phyloP scores from a whole-genome alignment of 2,797 vertebrate species.

The Gambusia yucatana region DNA sequence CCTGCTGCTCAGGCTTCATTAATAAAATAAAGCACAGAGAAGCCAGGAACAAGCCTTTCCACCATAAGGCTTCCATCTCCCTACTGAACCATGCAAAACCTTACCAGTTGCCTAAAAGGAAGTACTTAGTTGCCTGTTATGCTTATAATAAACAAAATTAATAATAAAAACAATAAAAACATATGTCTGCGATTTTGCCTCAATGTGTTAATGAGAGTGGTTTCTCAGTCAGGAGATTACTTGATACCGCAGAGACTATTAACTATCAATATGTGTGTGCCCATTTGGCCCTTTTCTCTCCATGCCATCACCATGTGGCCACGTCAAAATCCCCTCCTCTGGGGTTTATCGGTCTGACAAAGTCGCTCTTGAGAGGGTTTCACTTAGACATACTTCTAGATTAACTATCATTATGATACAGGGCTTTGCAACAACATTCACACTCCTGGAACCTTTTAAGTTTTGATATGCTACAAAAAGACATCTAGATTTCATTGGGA shows the following conservation, averaged over 20 bases:
- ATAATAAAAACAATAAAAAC: neutral
- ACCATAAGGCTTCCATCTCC: conserved; percentile 33
- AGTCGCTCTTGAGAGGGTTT: conserved; percentile 24
- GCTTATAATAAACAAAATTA: neutral
- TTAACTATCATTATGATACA: neutral
- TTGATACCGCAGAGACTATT: conserved; percentile 51
- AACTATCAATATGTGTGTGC: conserved; percentile 34
- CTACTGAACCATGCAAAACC: conserved; percentile 24
- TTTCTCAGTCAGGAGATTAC: conserved; percentile 20
- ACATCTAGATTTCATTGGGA: neutral
- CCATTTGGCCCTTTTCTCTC: conserved; percentile 51
- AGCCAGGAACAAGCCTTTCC: conserved; percentile 23
- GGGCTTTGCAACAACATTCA: neutral
- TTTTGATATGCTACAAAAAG: neutral
- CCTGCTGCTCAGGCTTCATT: conserved; percentile 27
- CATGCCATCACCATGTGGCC: conserved; percentile 25
- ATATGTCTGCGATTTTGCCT: conserved; percentile 24
- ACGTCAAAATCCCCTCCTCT: conserved; percentile 34
- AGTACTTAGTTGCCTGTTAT: neutral
- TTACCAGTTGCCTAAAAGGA: conserved; percentile 6
- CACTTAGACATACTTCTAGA: conserved; percentile 5
- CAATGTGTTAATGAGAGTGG: neutral
- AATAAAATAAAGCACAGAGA: conserved; percentile 47
- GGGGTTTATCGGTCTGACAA: conserved; percentile 11
- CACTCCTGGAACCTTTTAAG: neutral